Base-by-base conservation (phyloP, 1,140 invertebrate species). In the Drosophila punjabiensis region DNA sequence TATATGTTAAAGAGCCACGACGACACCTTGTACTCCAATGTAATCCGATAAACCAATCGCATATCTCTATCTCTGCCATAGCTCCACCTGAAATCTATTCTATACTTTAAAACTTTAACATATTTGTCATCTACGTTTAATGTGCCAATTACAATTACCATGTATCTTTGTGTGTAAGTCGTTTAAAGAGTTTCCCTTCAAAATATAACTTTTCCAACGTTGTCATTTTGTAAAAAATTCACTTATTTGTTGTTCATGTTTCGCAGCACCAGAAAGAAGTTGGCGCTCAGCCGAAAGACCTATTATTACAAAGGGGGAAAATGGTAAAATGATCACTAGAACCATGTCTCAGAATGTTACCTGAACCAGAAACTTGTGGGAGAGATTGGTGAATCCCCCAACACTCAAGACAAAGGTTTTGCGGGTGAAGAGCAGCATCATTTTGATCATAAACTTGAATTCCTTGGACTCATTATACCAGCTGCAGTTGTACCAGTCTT, bases 121-220 rank as follows among this genome's bases (percentile, higher is more conserved):
- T 76, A 79, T 82, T 90, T 89, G 70, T 82, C 81, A 80, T 71
- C 37, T 90, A 90, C 66, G 82, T 90, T 90, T 82, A 89, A 88
- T 88, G 85, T 88, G 85, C 81, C 85, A 88, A 84, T 76, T 89
- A 75, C 74, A 85, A 82, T 75, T 73, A 73, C 66, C 70, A 76
- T 67, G 73, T 83, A 70, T 70, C 73, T 73, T 78, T 82, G 76
- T 82, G 73, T 82, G 68, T 90, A 90, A 90, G 82, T 89, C 71
- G 75, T 68, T 64, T 79, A 71, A 84, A 81, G 69, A 86, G 74
- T 75, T 84, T 73, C 68, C 61, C 62, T 69, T 80, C 78, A 45
- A 79, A 87, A 77, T 80, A 90, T 77, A 90, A 86, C 39, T 82
- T 90, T 90, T 90, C 82, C 79, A 86, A 82, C 82, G 87, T 90